phyloP scores from a whole-genome alignment of 2,113 vertebrate species.

The Oreamnos americanus region DNA sequence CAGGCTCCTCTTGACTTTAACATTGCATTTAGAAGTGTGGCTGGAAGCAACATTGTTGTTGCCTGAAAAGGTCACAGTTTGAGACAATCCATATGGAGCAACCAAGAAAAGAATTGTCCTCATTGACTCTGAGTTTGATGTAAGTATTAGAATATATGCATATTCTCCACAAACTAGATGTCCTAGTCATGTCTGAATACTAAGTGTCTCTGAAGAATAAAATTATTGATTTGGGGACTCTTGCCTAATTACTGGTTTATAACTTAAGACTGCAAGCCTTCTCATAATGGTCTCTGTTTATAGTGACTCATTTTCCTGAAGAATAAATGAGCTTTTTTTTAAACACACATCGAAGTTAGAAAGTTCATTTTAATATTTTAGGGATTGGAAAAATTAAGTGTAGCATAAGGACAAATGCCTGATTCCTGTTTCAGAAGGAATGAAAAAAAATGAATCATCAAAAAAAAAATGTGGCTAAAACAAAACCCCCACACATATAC shows the following conservation, averaged over 20 bases:
- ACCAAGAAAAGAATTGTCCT: neutral
- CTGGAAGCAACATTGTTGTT: neutral
- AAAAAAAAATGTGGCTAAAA: neutral
- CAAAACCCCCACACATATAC: neutral
- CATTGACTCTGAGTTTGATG: neutral
- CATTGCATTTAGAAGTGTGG: neutral
- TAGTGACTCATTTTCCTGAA: neutral
- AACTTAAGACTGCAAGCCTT: neutral
- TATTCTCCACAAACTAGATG: neutral
- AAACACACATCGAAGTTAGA: neutral
- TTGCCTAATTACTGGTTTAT: neutral
- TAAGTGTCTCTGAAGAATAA: neutral
- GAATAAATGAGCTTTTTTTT: neutral
- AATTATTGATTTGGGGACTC: neutral
- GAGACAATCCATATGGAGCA: neutral
- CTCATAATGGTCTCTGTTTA: neutral
- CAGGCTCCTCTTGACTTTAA: neutral
- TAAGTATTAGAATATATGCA: neutral
- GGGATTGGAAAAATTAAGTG: neutral
- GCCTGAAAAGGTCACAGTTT: neutral
- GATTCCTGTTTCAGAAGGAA: conserved; percentile 11
- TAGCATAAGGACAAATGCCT: neutral
- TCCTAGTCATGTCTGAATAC: neutral
- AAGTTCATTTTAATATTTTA: conserved; percentile 39
- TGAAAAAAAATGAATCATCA: conserved; percentile 12